Conservation (phyloP, 92 coral and sea anemone genomes). For the Actinernus sp. region DNA sequence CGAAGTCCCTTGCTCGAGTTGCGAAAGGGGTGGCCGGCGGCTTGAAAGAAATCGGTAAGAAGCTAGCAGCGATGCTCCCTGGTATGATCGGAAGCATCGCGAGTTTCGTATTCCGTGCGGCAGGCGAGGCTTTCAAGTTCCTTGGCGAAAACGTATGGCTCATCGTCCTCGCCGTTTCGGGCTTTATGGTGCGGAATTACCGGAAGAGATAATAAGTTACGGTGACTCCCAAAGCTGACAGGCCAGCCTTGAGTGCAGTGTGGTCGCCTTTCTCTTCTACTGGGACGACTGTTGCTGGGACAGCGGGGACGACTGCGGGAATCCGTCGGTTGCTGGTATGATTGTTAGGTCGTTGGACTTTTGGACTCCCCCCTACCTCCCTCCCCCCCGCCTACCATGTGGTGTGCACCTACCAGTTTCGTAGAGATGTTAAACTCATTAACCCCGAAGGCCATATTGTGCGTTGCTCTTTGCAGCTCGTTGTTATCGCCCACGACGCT, state of each 20-base stretch:
- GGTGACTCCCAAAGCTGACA: not conserved
- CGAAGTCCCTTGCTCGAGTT: too few species aligned
- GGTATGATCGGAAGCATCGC: not conserved
- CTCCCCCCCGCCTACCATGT: not conserved
- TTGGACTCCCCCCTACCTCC: too few species aligned
- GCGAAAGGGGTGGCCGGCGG: not conserved
- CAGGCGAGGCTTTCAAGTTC: not conserved
- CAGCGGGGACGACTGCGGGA: too few species aligned
- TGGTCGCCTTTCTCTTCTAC: not conserved
- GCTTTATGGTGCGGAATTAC: not conserved
- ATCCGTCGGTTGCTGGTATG: too few species aligned
- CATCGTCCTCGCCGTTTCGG: not conserved
- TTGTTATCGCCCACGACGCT: conserved; percentile 18
- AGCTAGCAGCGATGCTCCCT: not conserved
- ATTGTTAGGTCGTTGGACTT: too few species aligned
- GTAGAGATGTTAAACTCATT: not conserved
- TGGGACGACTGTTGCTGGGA: too few species aligned
- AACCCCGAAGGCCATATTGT: conserved; percentile 4
- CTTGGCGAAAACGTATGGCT: not conserved
- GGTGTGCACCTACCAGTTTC: not conserved
- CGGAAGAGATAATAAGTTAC: not conserved
- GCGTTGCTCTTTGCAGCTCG: conserved; percentile 11
- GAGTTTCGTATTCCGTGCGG: not conserved
- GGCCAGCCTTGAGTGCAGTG: conserved; percentile 4
- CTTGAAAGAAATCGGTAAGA: not conserved